phyloP scores from a whole-genome alignment of 1,140 invertebrate species.

The Lepidurus packardi region DNA sequence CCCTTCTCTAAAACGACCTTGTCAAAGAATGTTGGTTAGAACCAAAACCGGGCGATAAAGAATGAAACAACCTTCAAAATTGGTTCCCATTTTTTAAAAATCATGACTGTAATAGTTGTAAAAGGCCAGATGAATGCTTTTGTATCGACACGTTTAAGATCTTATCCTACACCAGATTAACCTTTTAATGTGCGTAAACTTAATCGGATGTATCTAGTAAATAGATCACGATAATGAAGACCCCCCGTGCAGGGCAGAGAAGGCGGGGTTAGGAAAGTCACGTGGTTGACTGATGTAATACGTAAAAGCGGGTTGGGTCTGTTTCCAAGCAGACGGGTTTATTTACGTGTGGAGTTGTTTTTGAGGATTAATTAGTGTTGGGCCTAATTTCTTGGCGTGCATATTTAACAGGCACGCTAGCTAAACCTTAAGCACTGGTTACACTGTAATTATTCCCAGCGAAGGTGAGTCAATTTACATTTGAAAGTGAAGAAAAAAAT shows the following conservation, averaged over 20 bases:
- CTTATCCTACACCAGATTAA: too few species aligned
- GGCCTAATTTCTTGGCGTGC: not conserved
- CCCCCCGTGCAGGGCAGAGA: not conserved
- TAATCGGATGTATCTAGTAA: too few species aligned
- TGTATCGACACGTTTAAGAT: too few species aligned
- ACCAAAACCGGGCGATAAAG: too few species aligned
- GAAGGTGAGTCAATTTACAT: not conserved
- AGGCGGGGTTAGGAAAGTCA: not conserved
- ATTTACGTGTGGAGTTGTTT: slow-evolving; percentile 4
- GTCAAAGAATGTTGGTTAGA: too few species aligned
- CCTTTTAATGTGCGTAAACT: too few species aligned
- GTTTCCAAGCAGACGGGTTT: not conserved
- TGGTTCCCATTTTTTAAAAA: too few species aligned
- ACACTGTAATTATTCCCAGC: not conserved
- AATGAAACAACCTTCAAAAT: not conserved
- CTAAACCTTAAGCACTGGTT: not conserved
- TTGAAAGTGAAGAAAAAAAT: not conserved
- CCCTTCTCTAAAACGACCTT: too few species aligned
- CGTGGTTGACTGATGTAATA: not conserved
- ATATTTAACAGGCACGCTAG: not conserved
- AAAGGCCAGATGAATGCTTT: not conserved
- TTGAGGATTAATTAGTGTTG: not conserved
- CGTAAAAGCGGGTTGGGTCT: not conserved
- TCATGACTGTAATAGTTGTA: not conserved
- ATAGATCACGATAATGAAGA: not conserved